phyloP scores from a whole-genome alignment of 2,113 vertebrate genomes.

The Stegastes partitus region DNA sequence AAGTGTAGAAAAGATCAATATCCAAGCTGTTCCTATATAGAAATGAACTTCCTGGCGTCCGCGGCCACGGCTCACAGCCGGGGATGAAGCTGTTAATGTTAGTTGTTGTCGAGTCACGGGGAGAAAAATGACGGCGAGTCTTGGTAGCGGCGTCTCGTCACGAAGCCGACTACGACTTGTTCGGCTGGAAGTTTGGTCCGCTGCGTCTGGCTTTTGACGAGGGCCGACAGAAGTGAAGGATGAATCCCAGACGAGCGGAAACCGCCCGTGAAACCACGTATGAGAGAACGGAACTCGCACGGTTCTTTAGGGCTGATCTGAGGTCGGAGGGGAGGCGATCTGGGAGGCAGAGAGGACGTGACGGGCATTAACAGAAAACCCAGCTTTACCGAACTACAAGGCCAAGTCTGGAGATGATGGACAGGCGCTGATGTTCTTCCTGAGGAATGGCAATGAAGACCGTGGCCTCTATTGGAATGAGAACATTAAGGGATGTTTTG shows the following conservation, averaged over 20 bases:
- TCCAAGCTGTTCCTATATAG: neutral
- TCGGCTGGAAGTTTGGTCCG: neutral
- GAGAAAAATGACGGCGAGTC: no score
- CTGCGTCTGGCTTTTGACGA: neutral
- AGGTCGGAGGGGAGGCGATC: neutral
- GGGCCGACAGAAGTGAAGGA: neutral
- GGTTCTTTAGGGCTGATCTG: neutral
- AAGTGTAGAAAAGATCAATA: neutral
- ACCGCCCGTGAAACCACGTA: neutral
- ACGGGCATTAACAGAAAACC: neutral
- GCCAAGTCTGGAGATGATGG: neutral
- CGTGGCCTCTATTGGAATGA: neutral
- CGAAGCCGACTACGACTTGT: neutral
- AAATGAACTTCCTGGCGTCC: neutral
- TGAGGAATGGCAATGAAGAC: constrained; percentile 25
- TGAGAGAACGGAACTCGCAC: neutral
- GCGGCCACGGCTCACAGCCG: no score
- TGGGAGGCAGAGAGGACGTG: neutral
- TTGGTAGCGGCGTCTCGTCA: no score
- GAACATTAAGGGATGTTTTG: constrained; percentile 1
- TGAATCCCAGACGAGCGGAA: constrained; percentile 2
- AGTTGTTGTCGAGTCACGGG: no score
- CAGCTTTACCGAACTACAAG: neutral
- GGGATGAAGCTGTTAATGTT: neutral
- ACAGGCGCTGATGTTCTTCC: neutral